phyloP scores from a whole-genome alignment of 37 sponge, comb jelly and placozoan genomes.

The Ianthella basta region DNA sequence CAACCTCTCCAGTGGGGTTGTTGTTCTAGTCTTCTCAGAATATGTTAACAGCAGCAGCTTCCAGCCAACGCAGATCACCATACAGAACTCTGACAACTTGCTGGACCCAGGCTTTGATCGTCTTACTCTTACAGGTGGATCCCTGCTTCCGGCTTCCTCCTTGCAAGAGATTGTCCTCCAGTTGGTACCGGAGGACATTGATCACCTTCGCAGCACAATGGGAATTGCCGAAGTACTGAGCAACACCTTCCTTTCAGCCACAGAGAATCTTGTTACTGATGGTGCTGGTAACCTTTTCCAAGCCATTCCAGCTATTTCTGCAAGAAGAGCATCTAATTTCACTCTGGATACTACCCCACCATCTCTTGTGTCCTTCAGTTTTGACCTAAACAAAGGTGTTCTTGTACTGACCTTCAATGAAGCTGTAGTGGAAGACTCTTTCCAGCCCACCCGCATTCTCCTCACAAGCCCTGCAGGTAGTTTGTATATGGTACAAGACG shows the following conservation, averaged over 20 bases:
- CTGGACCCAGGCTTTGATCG: neutral
- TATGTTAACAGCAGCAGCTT: slow-evolving; percentile 61
- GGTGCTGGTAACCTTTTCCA: slow-evolving; percentile 46
- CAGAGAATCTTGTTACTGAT: slow-evolving; percentile 67
- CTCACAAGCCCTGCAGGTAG: slow-evolving; percentile 49
- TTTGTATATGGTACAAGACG: slow-evolving; percentile 45
- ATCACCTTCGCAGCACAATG: slow-evolving; percentile 56
- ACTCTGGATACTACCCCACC: slow-evolving; percentile 68
- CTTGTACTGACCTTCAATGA: slow-evolving; percentile 78
- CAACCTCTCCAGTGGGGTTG: slow-evolving; percentile 61
- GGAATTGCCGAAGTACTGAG: slow-evolving; percentile 55
- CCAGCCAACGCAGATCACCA: slow-evolving; percentile 58
- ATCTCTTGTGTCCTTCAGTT: slow-evolving; percentile 38
- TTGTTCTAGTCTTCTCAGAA: slow-evolving; percentile 81
- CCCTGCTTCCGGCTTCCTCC: slow-evolving; percentile 39
- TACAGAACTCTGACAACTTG: slow-evolving; percentile 34
- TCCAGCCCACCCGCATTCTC: slow-evolving; percentile 62
- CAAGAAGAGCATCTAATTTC: slow-evolving; percentile 52
- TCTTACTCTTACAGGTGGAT: slow-evolving; percentile 57
- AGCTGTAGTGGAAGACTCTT: slow-evolving; percentile 61
- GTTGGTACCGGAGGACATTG: slow-evolving; percentile 63
- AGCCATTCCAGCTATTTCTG: slow-evolving; percentile 51
- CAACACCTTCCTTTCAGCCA: slow-evolving; percentile 71
- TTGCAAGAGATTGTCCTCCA: slow-evolving; percentile 50
- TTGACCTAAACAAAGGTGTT: slow-evolving; percentile 82